Evolutionary conservation across 2,113 vertebrate genomes (phyloP).

Genomic region (Psephotus haematonotus): DNA sequence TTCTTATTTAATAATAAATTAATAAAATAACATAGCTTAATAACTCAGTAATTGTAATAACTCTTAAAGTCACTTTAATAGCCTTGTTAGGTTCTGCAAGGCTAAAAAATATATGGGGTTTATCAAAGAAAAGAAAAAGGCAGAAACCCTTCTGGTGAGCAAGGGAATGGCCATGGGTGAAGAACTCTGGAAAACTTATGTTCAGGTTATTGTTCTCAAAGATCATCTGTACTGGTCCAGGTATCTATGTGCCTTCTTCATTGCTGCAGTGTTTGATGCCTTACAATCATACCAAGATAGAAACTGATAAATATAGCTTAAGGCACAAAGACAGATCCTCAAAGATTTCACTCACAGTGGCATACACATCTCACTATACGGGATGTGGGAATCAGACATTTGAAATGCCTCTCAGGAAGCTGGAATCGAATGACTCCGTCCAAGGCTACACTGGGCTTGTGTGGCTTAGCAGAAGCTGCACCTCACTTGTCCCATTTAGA

Average conservation of each 20-base stretch:
- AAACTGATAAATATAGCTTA: neutral
- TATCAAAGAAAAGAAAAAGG: neutral
- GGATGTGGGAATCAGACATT: neutral
- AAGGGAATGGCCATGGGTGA: neutral
- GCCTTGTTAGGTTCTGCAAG: neutral
- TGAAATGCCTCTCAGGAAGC: neutral
- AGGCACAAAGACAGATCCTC: neutral
- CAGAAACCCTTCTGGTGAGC: neutral
- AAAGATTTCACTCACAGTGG: neutral
- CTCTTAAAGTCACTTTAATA: neutral
- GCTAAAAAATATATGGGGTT: neutral
- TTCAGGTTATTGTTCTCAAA: neutral
- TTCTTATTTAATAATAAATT: too few species aligned
- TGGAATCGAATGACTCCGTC: neutral
- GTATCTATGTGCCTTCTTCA: rapidly evolving
- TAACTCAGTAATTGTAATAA: neutral
- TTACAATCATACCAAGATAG: neutral
- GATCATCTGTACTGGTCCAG: neutral
- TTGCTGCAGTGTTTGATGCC: neutral
- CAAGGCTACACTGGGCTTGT: neutral
- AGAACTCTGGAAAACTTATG: neutral
- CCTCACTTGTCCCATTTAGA: rapidly evolving
- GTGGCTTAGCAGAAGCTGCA: neutral
- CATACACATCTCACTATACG: neutral
- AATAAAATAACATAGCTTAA: too few species aligned